Conservation (phyloP, 2,888 invertebrate genomes). For the Cataglyphis rosenhaueri region DNA sequence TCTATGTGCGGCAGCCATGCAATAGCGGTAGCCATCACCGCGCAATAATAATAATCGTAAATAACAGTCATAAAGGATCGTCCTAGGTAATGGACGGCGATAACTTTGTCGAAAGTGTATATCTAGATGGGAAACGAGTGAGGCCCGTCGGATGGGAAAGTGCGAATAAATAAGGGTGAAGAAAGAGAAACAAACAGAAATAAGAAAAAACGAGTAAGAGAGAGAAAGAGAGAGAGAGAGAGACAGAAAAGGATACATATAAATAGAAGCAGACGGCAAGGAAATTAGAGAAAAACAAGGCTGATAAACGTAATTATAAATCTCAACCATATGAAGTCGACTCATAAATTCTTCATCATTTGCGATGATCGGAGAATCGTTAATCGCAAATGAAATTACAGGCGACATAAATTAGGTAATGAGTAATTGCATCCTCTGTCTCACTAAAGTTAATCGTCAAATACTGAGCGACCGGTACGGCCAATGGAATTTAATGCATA, state of each 20-base stretch:
- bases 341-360: conserved; percentile 69
- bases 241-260: background rate
- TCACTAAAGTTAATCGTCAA: conserved; percentile 67
- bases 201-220: background rate
- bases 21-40: conserved; percentile 65
- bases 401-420: conserved; percentile 68
- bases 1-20: conserved; percentile 62
- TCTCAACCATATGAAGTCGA: conserved; percentile 59
- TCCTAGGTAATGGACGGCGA: conserved; percentile 68
- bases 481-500: conserved; percentile 53
- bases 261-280: background rate
- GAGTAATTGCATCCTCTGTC: conserved; percentile 52
- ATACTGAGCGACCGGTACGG: conserved; percentile 41
- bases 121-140: conserved; percentile 59
- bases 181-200: conserved; percentile 1
- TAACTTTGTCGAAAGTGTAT: conserved; percentile 68
- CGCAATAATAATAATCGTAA: conserved; percentile 79
- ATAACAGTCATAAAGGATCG: conserved; percentile 77
- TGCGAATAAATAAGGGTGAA: conserved; percentile 46
- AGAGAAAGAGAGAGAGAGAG: background rate
- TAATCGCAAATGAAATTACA: conserved; percentile 65
- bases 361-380: conserved; percentile 66
- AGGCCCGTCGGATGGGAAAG: conserved; percentile 49
- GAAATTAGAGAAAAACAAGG: background rate
- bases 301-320: conserved; percentile 67